Conservation (phyloP, 2,797 vertebrate genomes). For the Adrianichthys oophorus region DNA sequence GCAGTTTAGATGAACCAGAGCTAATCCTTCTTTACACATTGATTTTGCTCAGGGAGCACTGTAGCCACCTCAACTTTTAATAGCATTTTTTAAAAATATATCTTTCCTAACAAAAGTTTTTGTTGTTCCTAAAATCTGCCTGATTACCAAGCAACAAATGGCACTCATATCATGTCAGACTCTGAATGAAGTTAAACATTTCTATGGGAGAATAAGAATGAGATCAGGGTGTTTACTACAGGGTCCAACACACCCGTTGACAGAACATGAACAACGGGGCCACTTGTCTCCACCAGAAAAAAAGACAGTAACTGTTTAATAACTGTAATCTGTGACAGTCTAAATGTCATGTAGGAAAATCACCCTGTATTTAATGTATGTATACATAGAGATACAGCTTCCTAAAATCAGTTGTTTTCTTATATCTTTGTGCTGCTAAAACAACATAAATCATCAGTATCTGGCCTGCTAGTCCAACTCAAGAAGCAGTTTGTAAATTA, state of each 20-base stretch:
- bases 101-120: slow-evolving; percentile 52
- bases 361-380: slow-evolving; percentile 3
- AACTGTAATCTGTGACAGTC: slow-evolving; percentile 14
- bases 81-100: slow-evolving; percentile 32
- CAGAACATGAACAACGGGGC: slow-evolving; percentile 55
- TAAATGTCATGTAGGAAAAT: slow-evolving; percentile 24
- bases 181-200: slow-evolving; percentile 64
- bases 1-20: slow-evolving; percentile 39
- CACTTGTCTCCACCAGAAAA: slow-evolving; percentile 63
- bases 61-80: slow-evolving; percentile 44
- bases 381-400: background rate
- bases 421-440: slow-evolving; percentile 17
- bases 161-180: slow-evolving; percentile 52
- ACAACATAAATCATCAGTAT: slow-evolving; percentile 13
- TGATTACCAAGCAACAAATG: slow-evolving; percentile 33
- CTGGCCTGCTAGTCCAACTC: slow-evolving; percentile 20
- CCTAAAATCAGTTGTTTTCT: slow-evolving; percentile 5
- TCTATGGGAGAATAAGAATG: slow-evolving; percentile 47
- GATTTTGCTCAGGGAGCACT: slow-evolving; percentile 50
- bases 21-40: slow-evolving; percentile 42
- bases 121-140: slow-evolving; percentile 38
- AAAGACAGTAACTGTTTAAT: slow-evolving; percentile 43
- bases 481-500: slow-evolving; percentile 33
- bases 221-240: slow-evolving; percentile 61
- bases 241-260: slow-evolving; percentile 68